Evolutionary conservation across 2,888 invertebrate genomes (phyloP).

Genomic region (Andrena hattorfiana): DNA sequence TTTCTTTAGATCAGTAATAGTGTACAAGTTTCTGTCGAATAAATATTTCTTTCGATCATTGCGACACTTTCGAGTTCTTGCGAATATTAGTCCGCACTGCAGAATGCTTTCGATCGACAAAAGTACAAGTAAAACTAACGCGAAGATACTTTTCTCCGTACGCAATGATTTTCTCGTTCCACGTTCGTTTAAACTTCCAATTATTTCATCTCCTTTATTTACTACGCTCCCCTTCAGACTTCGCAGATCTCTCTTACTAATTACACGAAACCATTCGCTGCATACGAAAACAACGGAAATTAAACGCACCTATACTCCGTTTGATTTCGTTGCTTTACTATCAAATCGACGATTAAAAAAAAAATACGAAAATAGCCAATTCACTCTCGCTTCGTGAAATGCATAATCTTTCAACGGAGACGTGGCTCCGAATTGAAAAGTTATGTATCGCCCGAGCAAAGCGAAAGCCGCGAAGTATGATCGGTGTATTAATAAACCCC

Average conservation of each 20-base stretch:
- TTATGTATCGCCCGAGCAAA: no score
- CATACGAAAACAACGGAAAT: no score
- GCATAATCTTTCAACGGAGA: no score
- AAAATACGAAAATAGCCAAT: no score
- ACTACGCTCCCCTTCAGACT: not conserved
- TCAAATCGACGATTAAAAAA: no score
- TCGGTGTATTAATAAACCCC: not conserved
- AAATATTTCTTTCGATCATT: constrained; percentile 47
- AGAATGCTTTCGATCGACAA: not conserved
- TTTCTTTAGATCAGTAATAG: constrained; percentile 36
- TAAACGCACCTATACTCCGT: no score
- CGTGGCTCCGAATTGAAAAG: no score
- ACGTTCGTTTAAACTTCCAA: constrained; percentile 5
- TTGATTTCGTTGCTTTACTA: no score
- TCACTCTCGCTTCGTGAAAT: no score
- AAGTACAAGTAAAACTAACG: no score
- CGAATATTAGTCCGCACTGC: not conserved
- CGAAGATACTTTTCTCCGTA: no score
- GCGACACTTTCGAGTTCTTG: constrained; percentile 9
- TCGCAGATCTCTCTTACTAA: not conserved
- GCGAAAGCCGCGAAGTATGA: no score
- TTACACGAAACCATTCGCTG: not conserved
- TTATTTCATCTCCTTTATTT: not conserved
- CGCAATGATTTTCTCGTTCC: not conserved
- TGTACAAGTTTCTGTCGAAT: constrained; percentile 47